These are phyloP conservation scores for Choristoneura rosaceana DNA, from an alignment of 2,888 invertebrate species.

Conservation along the genomic window DNA sequence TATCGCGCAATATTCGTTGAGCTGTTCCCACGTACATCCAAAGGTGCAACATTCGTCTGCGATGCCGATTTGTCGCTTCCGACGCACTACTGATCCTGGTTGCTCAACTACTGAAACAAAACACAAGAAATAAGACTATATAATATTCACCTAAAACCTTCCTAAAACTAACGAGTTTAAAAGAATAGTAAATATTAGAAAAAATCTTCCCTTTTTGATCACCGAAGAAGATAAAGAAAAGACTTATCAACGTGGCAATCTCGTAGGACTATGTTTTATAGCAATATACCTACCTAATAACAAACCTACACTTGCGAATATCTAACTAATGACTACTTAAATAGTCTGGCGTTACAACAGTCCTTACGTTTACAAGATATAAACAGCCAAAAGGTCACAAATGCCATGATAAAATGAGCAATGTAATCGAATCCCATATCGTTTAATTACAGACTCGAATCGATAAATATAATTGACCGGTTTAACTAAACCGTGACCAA, in stretches of 20 bases:
- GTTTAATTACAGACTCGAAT: conserved; percentile 13
- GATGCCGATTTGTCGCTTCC: conserved; percentile 73
- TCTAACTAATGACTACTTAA: neutral
- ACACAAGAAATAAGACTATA: neutral
- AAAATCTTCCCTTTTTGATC: neutral
- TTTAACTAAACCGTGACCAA: neutral
- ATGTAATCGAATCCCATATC: conserved; percentile 17
- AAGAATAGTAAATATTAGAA: neutral
- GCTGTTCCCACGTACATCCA: conserved; percentile 75
- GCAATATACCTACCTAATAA: neutral
- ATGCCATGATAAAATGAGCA: conserved; percentile 32
- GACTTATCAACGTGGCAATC: neutral
- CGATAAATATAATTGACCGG: conserved; percentile 14
- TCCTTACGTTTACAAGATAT: conserved; percentile 53
- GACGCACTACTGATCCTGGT: conserved; percentile 63
- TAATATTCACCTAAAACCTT: neutral
- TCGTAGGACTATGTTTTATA: neutral
- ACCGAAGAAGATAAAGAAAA: neutral
- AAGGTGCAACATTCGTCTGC: conserved; percentile 78
- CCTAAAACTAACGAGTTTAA: neutral
- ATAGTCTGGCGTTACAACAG: conserved; percentile 49
- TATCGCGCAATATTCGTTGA: conserved; percentile 77
- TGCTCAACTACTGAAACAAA: conserved; percentile 72
- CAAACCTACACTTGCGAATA: neutral
- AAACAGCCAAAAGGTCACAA: conserved; percentile 62